These are phyloP conservation scores for Oedothorax gibbosus DNA, from an alignment of 1,140 invertebrate genomes.

Conservation along the genomic window DNA sequence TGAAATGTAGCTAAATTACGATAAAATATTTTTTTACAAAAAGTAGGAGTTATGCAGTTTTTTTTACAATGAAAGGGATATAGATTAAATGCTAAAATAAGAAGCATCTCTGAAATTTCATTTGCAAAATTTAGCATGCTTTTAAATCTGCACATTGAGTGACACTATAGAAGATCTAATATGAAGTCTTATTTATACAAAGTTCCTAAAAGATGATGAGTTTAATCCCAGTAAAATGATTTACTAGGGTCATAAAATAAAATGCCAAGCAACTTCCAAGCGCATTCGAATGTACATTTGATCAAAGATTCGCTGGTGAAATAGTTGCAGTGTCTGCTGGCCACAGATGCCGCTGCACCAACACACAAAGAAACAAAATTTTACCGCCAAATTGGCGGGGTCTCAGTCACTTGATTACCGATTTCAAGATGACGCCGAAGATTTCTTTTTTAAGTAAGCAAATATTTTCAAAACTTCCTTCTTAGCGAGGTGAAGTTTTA, in stretches of 20 bases:
- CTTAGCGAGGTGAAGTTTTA: slow-evolving; percentile 33
- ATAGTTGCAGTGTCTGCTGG: neutral
- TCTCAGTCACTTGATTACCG: neutral
- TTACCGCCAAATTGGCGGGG: neutral
- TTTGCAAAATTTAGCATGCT: neutral
- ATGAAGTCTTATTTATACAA: slow-evolving; percentile 15
- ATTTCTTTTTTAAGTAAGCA: neutral
- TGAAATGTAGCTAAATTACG: too few relatives aligned
- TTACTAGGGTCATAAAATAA: neutral
- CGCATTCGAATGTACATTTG: slow-evolving; percentile 28
- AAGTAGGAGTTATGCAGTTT: too few relatives aligned
- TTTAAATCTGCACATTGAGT: neutral
- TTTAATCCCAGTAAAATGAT: neutral
- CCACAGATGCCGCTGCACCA: neutral
- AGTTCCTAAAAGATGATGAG: slow-evolving; percentile 9
- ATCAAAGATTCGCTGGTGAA: slow-evolving; percentile 16
- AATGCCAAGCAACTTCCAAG: slow-evolving; percentile 33
- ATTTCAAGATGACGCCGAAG: neutral
- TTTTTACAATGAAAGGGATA: too few relatives aligned
- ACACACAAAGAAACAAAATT: neutral
- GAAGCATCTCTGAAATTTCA: neutral
- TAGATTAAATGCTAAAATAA: neutral
- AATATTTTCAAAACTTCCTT: neutral
- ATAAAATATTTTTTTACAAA: too few relatives aligned
- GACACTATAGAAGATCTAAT: neutral